Evolutionary conservation across 2,888 invertebrate genomes (phyloP), one percentile per base, ranked within the genome.

Genomic region (Pseudanteris insignis): DNA sequence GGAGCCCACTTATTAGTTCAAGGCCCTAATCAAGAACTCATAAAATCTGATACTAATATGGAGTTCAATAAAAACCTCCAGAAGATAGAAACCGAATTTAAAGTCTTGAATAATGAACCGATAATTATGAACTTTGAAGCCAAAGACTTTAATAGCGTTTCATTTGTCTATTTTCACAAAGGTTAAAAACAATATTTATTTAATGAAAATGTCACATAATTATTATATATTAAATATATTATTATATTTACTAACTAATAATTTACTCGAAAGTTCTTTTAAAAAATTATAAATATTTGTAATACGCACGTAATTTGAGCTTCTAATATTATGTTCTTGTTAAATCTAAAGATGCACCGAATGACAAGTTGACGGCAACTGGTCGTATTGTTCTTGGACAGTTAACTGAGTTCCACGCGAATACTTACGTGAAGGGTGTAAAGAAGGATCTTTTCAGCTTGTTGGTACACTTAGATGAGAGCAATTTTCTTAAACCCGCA

Each of bases 401-500:
- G 73, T 81, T 86, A 1, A 83, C 86, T 2, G 86, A 88, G 69
- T 70, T 87, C 58, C 83, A 85, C 34, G 84, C 85, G 0, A 86
- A 87, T 65, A 74, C 82, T 53, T 65, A 83, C 21, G 81, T 85
- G 2, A 82, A 83, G 1, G 84, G 84, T 0, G 81, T 82, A 9
- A 86, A 86, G 76, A 83, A 85, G 70, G 84, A 85, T 68, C 81
- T 89, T 12, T 79, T 83, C 61, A 83, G 85, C 60, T 83, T 83
- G 3, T 83, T 85, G 6, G 70, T 89, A 25, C 86, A 84, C 75
- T 75, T 89, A 1, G 85, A 84, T 59, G 84, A 89, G 25, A 82
- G 85, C 57, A 84, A 87, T 72, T 84, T 86, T 74, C 75, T 89
- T 32, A 87, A 89, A 77, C 84, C 85, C 9, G 86, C 88, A 43